Percentiles rank a stretch among this genome's conserved stretches.
Conservation (phyloP, 1,140 invertebrate genomes). For the Gryon sp. region DNA sequence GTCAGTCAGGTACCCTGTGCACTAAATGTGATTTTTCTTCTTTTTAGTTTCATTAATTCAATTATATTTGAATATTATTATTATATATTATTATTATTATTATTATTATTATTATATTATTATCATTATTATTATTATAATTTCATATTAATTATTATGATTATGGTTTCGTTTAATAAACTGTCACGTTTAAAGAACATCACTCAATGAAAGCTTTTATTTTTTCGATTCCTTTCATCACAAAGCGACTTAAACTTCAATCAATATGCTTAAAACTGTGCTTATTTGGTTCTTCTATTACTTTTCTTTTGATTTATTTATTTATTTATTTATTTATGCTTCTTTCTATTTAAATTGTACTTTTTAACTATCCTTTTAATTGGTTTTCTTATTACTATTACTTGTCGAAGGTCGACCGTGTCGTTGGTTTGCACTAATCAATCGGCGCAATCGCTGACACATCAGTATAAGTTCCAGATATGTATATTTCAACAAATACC, state of each 20-base stretch:
- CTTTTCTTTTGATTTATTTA: neutral
- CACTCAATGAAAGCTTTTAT: conserved; percentile 50
- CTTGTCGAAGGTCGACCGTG: conserved; percentile 18
- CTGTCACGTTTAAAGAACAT: conserved; percentile 75
- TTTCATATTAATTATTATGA: conserved; percentile 75
- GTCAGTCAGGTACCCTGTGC: conserved; percentile 68
- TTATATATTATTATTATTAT: conserved; percentile 72
- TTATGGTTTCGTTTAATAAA: conserved; percentile 78
- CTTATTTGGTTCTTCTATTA: conserved; percentile 17
- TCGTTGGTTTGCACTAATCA: conserved; percentile 21
- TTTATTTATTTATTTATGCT: conserved; percentile 1
- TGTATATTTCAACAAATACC: conserved; percentile 65
- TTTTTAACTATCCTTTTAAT: neutral
- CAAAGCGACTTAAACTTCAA: conserved; percentile 5
- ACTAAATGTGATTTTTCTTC: conserved; percentile 75
- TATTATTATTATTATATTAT: conserved; percentile 71
- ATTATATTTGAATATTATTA: conserved; percentile 65
- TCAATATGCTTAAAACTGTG: conserved; percentile 7
- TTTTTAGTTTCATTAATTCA: conserved; percentile 70
- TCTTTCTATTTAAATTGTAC: neutral
- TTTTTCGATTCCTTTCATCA: conserved; percentile 40
- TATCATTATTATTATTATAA: conserved; percentile 51
- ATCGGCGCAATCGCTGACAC: conserved; percentile 28
- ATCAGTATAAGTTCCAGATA: conserved; percentile 60
- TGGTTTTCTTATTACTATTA: neutral